Percentiles rank a stretch among this genome's conserved stretches.
phyloP scores from a whole-genome alignment of 2,797 vertebrate species.

The Alcedo quadribrachys region DNA sequence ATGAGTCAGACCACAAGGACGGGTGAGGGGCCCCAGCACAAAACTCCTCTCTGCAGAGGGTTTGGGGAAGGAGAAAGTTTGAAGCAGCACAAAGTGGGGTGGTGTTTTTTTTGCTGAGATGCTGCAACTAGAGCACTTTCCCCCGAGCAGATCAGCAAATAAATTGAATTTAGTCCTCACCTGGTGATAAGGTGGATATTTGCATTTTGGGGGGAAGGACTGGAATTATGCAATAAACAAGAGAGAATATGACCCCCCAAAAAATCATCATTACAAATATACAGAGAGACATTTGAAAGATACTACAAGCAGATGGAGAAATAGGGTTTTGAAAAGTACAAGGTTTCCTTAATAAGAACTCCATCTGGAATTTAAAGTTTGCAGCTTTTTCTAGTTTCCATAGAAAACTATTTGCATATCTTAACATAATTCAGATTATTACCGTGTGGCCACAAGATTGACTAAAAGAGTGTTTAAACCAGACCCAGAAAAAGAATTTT shows the following conservation, averaged over 20 bases:
- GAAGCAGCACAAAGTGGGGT: background rate
- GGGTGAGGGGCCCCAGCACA: background rate
- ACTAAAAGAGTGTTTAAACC: background rate
- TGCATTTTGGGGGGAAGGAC: background rate
- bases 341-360: constrained; percentile 65
- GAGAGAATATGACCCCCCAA: background rate
- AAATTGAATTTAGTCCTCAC: background rate
- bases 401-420: constrained; percentile 55
- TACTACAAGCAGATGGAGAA: constrained; percentile 57
- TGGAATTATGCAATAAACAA: background rate
- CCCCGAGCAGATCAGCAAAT: background rate
- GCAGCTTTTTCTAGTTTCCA: constrained; percentile 54
- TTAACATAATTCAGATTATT: constrained; percentile 46
- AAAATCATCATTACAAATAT: background rate
- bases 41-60: background rate
- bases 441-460: background rate
- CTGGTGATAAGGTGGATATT: background rate
- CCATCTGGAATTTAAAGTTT: constrained; percentile 55
- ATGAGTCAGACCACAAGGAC: constrained; percentile 35
- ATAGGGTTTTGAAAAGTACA: background rate
- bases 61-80: background rate
- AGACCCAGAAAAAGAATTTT: background rate
- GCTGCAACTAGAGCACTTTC: background rate
- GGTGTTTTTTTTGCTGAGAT: background rate
- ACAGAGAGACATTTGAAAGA: background rate